Base-by-base conservation (phyloP, 2,888 invertebrate species). In the Aleiodes testaceus region DNA sequence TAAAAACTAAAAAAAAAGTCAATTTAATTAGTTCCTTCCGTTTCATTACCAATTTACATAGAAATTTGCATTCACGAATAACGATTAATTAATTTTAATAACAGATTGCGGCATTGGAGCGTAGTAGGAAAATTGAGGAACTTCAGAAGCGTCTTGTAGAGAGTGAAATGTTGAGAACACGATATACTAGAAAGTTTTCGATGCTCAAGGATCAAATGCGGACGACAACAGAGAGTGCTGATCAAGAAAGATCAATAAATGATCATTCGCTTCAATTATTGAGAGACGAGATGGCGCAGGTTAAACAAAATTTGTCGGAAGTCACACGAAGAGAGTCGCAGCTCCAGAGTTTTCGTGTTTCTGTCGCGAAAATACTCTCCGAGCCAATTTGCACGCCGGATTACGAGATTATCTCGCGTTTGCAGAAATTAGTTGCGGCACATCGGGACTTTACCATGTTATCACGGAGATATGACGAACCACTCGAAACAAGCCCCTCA, bases 381-480 rank as follows among this genome's bases (percentile, higher is more conserved):
- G 90, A 94, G 77, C 92, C 92, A 26, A 90, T 92, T 5, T 92
- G 93, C 69, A 91, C 93, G 20, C 92, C 94, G 0, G 94, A 94
- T 88, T 92, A 93, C 80, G 94, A 94, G 88, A 90, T 94, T 81
- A 90, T 94, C 71, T 92, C 93, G 44, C 91, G 95, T 0, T 89
- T 96, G 26, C 95, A 95, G 87, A 95, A 95, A 85, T 88, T 96
- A 78, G 94, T 95, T 65, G 93, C 95, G 78, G 95, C 95, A 0
- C 95, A 96, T 86, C 93, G 95, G 80, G 96, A 96, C 88, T 96
- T 95, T 85, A 95, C 95, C 0, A 87, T 94, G 79, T 92, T 96
- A 3, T 95, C 95, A 3, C 90, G 95, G 5, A 91, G 95, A 79
- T 93, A 92, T 81, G 92, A 93, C 77, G 91, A 90, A 79, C 90